phyloP scores from a whole-genome alignment of 2,888 invertebrate species.

The Coecobrya sp. region DNA sequence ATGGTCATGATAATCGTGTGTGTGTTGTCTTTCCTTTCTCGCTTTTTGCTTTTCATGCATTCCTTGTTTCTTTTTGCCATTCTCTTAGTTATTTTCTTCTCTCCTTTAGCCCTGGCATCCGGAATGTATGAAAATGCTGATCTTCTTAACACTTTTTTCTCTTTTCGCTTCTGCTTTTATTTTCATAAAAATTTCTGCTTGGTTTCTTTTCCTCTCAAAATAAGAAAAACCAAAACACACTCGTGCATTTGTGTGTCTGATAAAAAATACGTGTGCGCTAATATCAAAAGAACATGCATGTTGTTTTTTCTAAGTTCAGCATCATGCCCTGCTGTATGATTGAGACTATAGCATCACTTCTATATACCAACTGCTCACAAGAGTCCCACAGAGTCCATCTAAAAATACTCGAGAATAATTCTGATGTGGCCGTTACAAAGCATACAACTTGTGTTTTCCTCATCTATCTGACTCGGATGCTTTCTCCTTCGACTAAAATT shows the following conservation, averaged over 20 bases:
- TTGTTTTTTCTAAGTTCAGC: background rate
- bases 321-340: slow-evolving; percentile 7
- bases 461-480: background rate
- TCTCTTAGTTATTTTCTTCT: background rate
- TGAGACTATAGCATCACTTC: slow-evolving; percentile 30
- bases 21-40: slow-evolving; percentile 39
- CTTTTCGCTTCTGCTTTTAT: background rate
- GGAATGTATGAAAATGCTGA: background rate
- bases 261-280: background rate
- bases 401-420: slow-evolving; percentile 34
- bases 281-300: background rate
- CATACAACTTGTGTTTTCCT: slow-evolving; percentile 31
- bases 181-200: background rate
- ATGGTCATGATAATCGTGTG: slow-evolving; percentile 51
- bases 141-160: background rate
- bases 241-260: background rate
- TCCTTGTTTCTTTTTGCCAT: slow-evolving; percentile 20
- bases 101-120: background rate
- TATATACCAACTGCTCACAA: slow-evolving; percentile 12
- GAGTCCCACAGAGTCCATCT: slow-evolving; percentile 62
- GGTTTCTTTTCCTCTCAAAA: background rate
- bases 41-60: slow-evolving; percentile 45
- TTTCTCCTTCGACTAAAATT: slow-evolving; percentile 12
- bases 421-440: slow-evolving; percentile 16
- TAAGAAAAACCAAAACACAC: background rate